phyloP scores from a whole-genome alignment of 2,797 vertebrate genomes.

The Gymnopithys bicolor region DNA sequence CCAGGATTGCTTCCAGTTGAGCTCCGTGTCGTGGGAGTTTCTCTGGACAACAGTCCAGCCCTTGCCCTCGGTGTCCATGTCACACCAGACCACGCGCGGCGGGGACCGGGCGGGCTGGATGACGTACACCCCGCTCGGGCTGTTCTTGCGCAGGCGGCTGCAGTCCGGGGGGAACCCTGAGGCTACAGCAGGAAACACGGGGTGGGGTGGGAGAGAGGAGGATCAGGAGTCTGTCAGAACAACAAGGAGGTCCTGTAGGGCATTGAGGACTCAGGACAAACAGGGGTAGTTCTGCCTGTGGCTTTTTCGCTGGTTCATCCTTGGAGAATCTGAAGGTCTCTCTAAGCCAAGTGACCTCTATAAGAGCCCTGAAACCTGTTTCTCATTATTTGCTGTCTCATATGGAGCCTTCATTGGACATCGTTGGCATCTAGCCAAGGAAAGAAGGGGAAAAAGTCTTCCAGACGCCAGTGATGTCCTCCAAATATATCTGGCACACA shows the following conservation, averaged over 20 bases:
- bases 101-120: slow-evolving; percentile 51
- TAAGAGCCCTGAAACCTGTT: not conserved
- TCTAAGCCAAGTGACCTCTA: not conserved
- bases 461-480: not conserved
- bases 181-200: not conserved
- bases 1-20: slow-evolving; percentile 66
- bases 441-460: not conserved
- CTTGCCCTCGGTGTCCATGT: slow-evolving; percentile 65
- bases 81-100: slow-evolving; percentile 59
- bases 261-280: not conserved
- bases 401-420: not conserved
- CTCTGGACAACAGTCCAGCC: slow-evolving; percentile 71
- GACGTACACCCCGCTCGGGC: slow-evolving; percentile 62
- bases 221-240: not conserved
- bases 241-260: not conserved
- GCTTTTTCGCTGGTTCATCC: not conserved
- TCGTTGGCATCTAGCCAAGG: not conserved
- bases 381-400: not conserved
- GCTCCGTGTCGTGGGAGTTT: slow-evolving; percentile 32
- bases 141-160: slow-evolving; percentile 37
- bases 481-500: not conserved
- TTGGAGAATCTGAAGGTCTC: not conserved
- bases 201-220: not conserved
- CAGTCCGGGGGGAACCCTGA: slow-evolving; percentile 55
- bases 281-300: not conserved